Percentiles rank a stretch among this genome's conserved stretches.
Evolutionary conservation across 2,113 vertebrate genomes (phyloP).

Genomic region (Narcine bancroftii): DNA sequence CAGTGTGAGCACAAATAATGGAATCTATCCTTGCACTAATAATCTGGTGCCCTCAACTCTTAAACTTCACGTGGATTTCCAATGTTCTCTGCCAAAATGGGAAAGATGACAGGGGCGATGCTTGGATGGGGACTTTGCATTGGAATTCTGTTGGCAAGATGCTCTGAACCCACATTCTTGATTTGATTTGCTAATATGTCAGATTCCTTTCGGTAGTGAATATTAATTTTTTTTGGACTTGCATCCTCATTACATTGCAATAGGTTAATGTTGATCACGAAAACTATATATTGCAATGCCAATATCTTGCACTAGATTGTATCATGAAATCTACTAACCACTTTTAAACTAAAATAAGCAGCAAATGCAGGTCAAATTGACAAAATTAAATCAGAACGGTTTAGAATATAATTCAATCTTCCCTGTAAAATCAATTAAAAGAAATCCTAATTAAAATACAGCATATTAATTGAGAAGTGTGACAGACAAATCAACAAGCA

Average conservation of each 20-base stretch:
- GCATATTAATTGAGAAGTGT: constrained; percentile 21
- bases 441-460: constrained; percentile 5
- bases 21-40: no score
- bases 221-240: not conserved
- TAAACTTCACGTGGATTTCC: no score
- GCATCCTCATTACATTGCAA: not conserved
- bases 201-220: not conserved
- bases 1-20: not conserved
- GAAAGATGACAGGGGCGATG: not conserved
- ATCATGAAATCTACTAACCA: not conserved
- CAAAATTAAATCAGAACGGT: constrained; percentile 19
- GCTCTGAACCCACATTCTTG: not conserved
- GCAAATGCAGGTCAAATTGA: not conserved
- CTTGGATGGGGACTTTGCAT: not conserved
- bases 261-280: not conserved
- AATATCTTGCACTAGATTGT: not conserved
- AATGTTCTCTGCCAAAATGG: not conserved
- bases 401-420: constrained; percentile 22
- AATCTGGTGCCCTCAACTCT: no score
- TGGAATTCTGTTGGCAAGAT: not conserved
- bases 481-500: constrained; percentile 24
- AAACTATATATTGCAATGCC: not conserved
- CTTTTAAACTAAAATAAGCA: not conserved
- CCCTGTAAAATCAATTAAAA: constrained; percentile 18
- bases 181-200: not conserved